Percentiles rank a stretch among this genome's conserved stretches.
Conservation (phyloP, 2,797 vertebrate genomes). For the Furcifer pardalis region DNA sequence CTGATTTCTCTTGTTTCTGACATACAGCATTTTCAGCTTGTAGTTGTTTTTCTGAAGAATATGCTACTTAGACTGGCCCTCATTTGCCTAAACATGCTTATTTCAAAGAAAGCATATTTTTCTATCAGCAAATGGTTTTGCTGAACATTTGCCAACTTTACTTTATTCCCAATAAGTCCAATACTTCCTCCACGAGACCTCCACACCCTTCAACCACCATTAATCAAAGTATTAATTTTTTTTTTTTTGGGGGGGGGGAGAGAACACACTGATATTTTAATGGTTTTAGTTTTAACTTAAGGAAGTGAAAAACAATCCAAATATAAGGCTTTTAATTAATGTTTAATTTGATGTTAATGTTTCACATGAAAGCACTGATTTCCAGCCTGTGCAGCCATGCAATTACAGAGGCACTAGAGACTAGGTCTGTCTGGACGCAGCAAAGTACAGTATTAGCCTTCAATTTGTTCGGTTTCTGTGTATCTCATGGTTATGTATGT, state of each 20-base stretch:
- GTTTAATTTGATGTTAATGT: slow-evolving; percentile 50
- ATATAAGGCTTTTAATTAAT: slow-evolving; percentile 66
- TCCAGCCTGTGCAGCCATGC: slow-evolving; percentile 47
- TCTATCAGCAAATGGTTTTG: slow-evolving; percentile 23
- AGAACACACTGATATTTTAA: slow-evolving; percentile 46
- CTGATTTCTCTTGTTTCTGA: neutral
- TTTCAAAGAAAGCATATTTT: neutral
- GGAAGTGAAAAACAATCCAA: slow-evolving; percentile 60
- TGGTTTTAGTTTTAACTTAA: slow-evolving; percentile 58
- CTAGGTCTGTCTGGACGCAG: slow-evolving; percentile 47
- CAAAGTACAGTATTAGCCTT: slow-evolving; percentile 62
- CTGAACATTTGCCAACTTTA: slow-evolving; percentile 13
- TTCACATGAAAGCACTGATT: slow-evolving; percentile 64
- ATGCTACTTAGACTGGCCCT: neutral
- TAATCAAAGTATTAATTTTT: slow-evolving; percentile 44
- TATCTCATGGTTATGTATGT: slow-evolving; percentile 45
- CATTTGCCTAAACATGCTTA: neutral
- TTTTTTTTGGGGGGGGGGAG: no score
- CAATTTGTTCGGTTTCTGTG: slow-evolving; percentile 49
- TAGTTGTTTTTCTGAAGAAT: neutral
- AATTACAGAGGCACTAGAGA: slow-evolving; percentile 53
- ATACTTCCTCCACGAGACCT: slow-evolving; percentile 5
- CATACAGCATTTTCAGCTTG: neutral
- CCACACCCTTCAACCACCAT: slow-evolving; percentile 7
- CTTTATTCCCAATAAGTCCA: slow-evolving; percentile 13